phyloP scores from a whole-genome alignment of 2,888 invertebrate species.

The Himalopsyche tibetana region DNA sequence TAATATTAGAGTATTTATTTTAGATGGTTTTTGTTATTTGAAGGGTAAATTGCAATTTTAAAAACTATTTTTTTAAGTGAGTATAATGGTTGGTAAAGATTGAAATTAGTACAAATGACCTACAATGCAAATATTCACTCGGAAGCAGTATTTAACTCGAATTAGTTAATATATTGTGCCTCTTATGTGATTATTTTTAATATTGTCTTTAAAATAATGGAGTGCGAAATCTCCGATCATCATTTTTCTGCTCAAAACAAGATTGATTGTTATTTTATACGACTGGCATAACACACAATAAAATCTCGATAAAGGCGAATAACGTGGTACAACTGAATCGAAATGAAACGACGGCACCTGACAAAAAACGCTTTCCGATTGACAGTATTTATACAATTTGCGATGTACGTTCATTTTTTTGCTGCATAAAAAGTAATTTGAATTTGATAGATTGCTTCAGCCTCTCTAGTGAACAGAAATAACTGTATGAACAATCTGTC shows the following conservation, averaged over 20 bases:
- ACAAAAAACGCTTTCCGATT: not conserved
- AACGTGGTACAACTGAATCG: not conserved
- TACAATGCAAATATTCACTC: too few species aligned
- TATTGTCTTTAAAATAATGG: not conserved
- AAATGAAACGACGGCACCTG: conserved; percentile 15
- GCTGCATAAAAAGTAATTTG: conserved; percentile 45
- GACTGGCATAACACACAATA: not conserved
- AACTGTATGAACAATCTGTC: conserved; percentile 48
- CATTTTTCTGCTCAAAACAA: not conserved
- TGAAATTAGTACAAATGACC: too few species aligned
- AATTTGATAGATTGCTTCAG: conserved; percentile 42
- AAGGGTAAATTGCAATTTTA: too few species aligned
- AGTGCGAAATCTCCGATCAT: not conserved
- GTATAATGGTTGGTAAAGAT: too few species aligned
- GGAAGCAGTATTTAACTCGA: too few species aligned
- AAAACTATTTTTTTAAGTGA: too few species aligned
- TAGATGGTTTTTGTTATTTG: too few species aligned
- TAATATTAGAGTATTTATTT: too few species aligned
- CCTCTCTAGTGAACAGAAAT: conserved; percentile 41
- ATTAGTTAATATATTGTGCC: too few species aligned
- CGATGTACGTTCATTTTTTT: conserved; percentile 1
- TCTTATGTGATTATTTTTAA: too few species aligned
- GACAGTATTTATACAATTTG: conserved; percentile 5
- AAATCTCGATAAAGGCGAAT: not conserved
- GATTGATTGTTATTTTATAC: not conserved